Conservation (phyloP, 2,797 vertebrate genomes). For the Hypotaenidia philippensis region DNA sequence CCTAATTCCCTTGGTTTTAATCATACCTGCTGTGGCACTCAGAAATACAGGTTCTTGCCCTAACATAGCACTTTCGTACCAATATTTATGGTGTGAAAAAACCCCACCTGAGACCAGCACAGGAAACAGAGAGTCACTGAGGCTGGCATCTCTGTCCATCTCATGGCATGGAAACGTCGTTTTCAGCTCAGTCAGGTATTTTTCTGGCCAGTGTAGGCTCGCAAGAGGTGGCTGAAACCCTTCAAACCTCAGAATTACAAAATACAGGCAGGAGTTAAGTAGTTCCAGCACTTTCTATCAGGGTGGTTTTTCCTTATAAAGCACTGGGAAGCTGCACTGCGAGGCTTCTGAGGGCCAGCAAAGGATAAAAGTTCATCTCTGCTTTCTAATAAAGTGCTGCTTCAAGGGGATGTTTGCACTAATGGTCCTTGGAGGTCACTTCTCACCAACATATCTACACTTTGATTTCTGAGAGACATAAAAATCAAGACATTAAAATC, state of each 20-base stretch:
- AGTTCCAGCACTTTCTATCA: not conserved
- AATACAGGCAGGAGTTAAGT: fast-evolving
- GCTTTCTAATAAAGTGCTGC: not conserved
- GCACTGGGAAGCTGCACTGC: not conserved
- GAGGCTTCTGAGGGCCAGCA: not conserved
- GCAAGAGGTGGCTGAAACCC: not conserved
- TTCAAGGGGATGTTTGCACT: not conserved
- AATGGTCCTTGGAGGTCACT: not conserved
- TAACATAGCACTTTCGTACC: not conserved
- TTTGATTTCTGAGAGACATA: not conserved
- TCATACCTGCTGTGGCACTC: fast-evolving
- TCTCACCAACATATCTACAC: not conserved
- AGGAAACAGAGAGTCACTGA: fast-evolving
- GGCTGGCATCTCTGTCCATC: fast-evolving
- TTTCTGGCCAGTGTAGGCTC: fast-evolving
- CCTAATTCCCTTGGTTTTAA: not conserved
- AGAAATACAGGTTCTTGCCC: not conserved
- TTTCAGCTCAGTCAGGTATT: not conserved
- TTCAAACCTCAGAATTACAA: not conserved
- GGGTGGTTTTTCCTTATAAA: not conserved
- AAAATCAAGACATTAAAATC: not conserved
- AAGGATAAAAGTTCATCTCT: not conserved
- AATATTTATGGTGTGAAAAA: not conserved
- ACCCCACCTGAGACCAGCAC: not conserved
- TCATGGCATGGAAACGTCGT: fast-evolving